Base-by-base conservation (phyloP, 2,797 vertebrate genomes). In the Lemur catta region DNA sequence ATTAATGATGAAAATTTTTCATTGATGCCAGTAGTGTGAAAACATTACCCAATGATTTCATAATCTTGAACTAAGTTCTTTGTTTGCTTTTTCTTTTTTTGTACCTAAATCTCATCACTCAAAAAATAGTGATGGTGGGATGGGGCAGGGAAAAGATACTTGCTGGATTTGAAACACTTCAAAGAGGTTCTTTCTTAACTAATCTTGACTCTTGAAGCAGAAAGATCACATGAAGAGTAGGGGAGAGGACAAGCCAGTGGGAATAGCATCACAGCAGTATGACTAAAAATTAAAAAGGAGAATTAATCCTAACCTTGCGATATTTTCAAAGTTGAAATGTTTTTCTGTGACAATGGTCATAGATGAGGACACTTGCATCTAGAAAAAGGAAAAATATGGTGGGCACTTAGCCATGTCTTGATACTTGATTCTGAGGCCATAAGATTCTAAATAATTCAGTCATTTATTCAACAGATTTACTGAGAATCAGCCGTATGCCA, bases 241-340 rank as follows among this genome's bases (percentile, higher is more conserved):
- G 26, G 55, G 2, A 79, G 30, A 26, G 15, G 43, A 85, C 33
- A 61, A 22, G 8, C 8, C 38, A 20, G 20, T 75, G 43, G 76
- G 50, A 82, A 78, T 38, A 10, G 7, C 50, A 65, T 93, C 92
- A 85, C 89, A 86, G 63, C 28, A 26, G 24, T 74, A 50, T 89
- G 88, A 92, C 63, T 91, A 91, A 72, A 84, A 82, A 55, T 94
- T 33, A n/a, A 76, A 91, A 88, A 71, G 6, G 43, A 74, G 6
- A 88, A 41, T 82, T 71, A 80, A 84, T 91, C 33, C 59, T 55
- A 85, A 86, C 20, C 85, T 84, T 59, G 12, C 7, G 80, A 94
- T 91, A 67, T 93, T 82, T 95, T 89, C 41, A 67, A 94, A 89
- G 43, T 38, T 91, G 46, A 95, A 76, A 61, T 97, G 4, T 82